Evolutionary conservation across 2,888 invertebrate species (phyloP).

Genomic region (Erannis defoliaria): DNA sequence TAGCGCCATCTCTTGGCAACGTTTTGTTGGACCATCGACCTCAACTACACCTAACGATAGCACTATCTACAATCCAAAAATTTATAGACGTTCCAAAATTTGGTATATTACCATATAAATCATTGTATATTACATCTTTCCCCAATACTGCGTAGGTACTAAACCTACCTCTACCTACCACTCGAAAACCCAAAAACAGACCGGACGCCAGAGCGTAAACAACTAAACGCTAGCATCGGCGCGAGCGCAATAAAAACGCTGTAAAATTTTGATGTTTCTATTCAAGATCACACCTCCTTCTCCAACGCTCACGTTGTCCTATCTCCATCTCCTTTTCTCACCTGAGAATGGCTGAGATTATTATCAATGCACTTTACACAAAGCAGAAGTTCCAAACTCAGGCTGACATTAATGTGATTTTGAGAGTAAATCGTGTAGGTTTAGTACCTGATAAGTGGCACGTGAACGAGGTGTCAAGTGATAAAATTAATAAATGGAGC

Average conservation of each 20-base stretch:
- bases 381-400: conserved; percentile 81
- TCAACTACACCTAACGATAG: no score
- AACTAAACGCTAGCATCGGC: conserved; percentile 77
- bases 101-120: no score
- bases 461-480: conserved; percentile 80
- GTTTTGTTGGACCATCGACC: no score
- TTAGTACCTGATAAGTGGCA: conserved; percentile 76
- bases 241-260: conserved; percentile 83
- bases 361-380: conserved; percentile 87
- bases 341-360: conserved; percentile 80
- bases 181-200: conserved; percentile 61
- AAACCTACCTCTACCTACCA: conserved; percentile 38
- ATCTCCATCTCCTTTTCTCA: conserved; percentile 57
- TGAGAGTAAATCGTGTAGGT: conserved; percentile 82
- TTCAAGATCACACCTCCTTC: conserved; percentile 66
- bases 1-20: no score
- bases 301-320: conserved; percentile 46
- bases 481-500: conserved; percentile 80
- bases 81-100: conserved; percentile 50
- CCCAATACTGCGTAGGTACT: conserved; percentile 44
- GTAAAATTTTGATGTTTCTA: conserved; percentile 87
- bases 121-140: no score
- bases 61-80: conserved; percentile 45
- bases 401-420: conserved; percentile 84
- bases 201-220: conserved; percentile 79